Percentiles rank a stretch among this genome's conserved stretches.
Conservation (phyloP, 2,113 vertebrate genomes). For the Elephas maximus region DNA sequence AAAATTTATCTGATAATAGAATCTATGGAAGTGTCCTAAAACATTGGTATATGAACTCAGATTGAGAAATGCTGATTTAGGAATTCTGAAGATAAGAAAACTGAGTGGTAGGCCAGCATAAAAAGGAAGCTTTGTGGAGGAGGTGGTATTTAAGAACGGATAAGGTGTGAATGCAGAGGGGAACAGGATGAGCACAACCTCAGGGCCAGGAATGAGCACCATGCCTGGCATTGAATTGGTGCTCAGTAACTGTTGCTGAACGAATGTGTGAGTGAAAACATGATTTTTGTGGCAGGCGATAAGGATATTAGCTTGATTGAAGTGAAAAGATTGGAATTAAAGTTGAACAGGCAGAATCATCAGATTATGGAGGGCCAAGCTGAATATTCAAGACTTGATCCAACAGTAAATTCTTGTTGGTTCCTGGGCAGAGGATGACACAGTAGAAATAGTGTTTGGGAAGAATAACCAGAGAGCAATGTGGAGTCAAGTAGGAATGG, state of each 20-base stretch:
- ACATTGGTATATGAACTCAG: not conserved
- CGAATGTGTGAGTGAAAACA: not conserved
- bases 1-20: constrained; percentile 33
- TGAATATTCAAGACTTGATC: not conserved
- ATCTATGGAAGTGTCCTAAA: not conserved
- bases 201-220: not conserved
- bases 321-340: not conserved
- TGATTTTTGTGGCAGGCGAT: not conserved
- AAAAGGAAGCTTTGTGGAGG: not conserved
- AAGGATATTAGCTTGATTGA: not conserved
- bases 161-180: not conserved
- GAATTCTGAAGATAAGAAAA: not conserved
- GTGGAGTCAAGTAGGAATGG: not conserved
- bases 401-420: not conserved
- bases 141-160: not conserved
- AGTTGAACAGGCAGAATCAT: not conserved
- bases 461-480: not conserved
- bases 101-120: not conserved
- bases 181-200: not conserved
- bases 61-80: not conserved
- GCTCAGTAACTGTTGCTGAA: not conserved
- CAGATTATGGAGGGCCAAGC: not conserved
- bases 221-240: not conserved
- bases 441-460: not conserved
- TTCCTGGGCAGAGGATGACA: not conserved